These are phyloP conservation scores for Lymantria monacha DNA, from an alignment of 2,888 invertebrate genomes.

Conservation along the genomic window DNA sequence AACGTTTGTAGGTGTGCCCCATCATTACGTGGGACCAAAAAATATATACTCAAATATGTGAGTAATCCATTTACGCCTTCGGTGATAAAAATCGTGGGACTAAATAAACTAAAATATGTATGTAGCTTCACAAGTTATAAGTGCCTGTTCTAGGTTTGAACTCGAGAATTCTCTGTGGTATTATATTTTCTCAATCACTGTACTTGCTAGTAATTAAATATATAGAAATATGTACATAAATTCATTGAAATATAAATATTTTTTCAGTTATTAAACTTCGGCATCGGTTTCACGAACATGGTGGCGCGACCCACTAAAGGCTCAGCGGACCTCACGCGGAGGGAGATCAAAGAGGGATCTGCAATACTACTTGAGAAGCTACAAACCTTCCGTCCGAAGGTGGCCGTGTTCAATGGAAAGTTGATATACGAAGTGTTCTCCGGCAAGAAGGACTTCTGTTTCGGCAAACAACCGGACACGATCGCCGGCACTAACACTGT, in stretches of 20 bases:
- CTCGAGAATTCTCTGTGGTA: too few species aligned
- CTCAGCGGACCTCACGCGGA: conserved; percentile 95
- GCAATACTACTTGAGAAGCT: conserved; percentile 94
- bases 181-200: too few species aligned
- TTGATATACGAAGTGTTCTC: conserved; percentile 98
- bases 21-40: too few species aligned
- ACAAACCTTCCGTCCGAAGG: conserved; percentile 95
- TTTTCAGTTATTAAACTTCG: conserved; percentile 89
- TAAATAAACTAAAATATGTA: too few species aligned
- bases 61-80: too few species aligned
- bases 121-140: too few species aligned
- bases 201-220: too few species aligned
- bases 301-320: conserved; percentile 97
- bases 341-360: conserved; percentile 97
- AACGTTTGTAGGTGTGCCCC: too few species aligned
- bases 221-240: too few species aligned
- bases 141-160: too few species aligned
- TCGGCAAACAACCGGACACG: conserved; percentile 96
- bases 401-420: conserved; percentile 99
- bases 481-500: conserved; percentile 97
- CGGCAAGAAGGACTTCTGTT: conserved; percentile 97
- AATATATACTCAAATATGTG: too few species aligned
- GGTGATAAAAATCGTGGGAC: too few species aligned
- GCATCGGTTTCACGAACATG: conserved; percentile 99
- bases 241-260: background rate